Conservation (phyloP, 2,113 vertebrate genomes). For the Tetrao urogallus region DNA sequence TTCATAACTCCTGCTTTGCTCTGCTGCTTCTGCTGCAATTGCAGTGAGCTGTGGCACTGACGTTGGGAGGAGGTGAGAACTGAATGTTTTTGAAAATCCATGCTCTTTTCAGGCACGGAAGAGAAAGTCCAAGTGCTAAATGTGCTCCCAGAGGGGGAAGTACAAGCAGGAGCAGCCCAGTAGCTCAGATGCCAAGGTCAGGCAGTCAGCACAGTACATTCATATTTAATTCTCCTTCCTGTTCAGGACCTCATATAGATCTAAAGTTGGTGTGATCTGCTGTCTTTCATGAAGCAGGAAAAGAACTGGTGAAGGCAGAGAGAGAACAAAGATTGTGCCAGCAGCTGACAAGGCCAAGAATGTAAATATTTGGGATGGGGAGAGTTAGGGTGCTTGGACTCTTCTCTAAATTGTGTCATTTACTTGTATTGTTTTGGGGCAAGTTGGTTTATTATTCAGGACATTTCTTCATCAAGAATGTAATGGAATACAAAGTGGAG, state of each 20-base stretch:
- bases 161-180: background rate
- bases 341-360: background rate
- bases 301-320: background rate
- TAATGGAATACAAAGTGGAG: background rate
- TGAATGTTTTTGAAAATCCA: background rate
- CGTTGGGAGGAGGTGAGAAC: background rate
- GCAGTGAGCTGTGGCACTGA: background rate
- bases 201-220: background rate
- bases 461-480: background rate
- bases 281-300: background rate
- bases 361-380: background rate
- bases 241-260: background rate
- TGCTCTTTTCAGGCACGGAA: background rate
- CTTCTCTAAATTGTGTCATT: background rate
- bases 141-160: background rate
- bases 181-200: background rate
- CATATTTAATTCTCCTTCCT: background rate
- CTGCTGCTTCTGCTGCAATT: background rate
- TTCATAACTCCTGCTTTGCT: background rate
- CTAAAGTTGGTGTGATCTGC: background rate
- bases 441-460: background rate
- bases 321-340: background rate
- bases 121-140: background rate
- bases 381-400: background rate
- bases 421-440: background rate